Percentiles rank a stretch among this genome's conserved stretches.
These are phyloP conservation scores for Neopipo cinnamomea DNA, from an alignment of 2,113 vertebrate genomes.

Conservation along the genomic window DNA sequence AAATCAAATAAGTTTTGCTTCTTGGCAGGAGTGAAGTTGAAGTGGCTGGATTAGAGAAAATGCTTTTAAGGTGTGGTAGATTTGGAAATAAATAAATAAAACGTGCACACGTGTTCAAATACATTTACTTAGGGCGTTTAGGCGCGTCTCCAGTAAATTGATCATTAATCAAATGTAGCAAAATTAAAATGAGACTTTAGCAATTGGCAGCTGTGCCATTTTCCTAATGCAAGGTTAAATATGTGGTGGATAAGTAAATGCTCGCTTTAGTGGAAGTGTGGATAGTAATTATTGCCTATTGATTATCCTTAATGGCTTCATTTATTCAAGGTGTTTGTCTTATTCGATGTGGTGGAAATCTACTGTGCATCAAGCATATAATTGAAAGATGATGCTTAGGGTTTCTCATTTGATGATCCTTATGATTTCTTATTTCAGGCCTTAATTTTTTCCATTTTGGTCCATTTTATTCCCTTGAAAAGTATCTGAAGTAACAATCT, in stretches of 20 bases:
- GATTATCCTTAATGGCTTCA: not conserved
- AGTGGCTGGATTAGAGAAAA: not conserved
- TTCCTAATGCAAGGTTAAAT: not conserved
- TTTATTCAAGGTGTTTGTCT: not conserved
- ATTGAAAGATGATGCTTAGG: not conserved
- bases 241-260: not conserved
- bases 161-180: not conserved
- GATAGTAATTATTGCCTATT: not conserved
- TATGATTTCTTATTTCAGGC: not conserved
- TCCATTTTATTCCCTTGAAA: not conserved
- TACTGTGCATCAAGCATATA: not conserved
- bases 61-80: not conserved
- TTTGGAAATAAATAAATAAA: not conserved
- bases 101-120: not conserved
- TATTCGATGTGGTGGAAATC: not conserved
- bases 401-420: not conserved
- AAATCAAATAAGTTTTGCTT: not conserved
- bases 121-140: not conserved
- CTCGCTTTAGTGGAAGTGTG: not conserved
- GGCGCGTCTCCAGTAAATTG: not conserved
- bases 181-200: not conserved
- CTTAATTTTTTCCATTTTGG: not conserved
- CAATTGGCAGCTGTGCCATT: not conserved
- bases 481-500: not conserved
- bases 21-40: not conserved